These are phyloP conservation scores for Trinorchestia longiramus DNA, from an alignment of 1,140 invertebrate species.

Conservation along the genomic window DNA sequence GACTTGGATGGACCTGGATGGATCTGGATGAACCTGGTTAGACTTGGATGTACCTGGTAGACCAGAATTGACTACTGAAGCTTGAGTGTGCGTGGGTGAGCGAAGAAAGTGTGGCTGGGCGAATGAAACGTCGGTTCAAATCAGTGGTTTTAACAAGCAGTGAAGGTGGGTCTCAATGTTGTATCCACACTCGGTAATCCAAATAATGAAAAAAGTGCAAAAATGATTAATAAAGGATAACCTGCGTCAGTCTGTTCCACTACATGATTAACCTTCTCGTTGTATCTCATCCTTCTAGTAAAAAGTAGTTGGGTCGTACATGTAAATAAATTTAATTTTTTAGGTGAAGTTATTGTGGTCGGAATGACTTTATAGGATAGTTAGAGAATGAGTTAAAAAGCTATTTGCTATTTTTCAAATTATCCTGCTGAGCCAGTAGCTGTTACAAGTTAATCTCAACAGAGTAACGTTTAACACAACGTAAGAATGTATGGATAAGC, in stretches of 20 bases:
- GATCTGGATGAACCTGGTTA: too few relatives aligned
- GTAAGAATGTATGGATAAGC: not conserved
- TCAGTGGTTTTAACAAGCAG: not conserved
- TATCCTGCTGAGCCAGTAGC: not conserved
- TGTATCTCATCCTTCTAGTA: too few relatives aligned
- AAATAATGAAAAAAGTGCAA: not conserved
- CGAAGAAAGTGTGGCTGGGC: not conserved
- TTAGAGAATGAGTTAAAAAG: not conserved
- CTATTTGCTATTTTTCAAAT: not conserved
- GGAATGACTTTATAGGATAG: not conserved
- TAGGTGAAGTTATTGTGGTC: too few relatives aligned
- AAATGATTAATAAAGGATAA: not conserved
- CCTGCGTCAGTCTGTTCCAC: too few relatives aligned
- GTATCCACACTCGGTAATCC: not conserved
- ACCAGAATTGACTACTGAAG: not conserved
- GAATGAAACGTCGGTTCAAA: not conserved
- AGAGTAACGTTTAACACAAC: not conserved
- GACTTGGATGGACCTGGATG: too few relatives aligned
- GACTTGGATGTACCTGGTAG: too few relatives aligned
- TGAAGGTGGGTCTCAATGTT: not conserved
- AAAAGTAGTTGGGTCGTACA: too few relatives aligned
- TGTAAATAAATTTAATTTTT: too few relatives aligned
- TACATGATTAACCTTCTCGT: too few relatives aligned
- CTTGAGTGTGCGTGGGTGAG: not conserved
- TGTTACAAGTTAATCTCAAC: not conserved